These are phyloP conservation scores for Otolemur garnettii DNA, from an alignment of 2,113 vertebrate species.

Conservation along the genomic window DNA sequence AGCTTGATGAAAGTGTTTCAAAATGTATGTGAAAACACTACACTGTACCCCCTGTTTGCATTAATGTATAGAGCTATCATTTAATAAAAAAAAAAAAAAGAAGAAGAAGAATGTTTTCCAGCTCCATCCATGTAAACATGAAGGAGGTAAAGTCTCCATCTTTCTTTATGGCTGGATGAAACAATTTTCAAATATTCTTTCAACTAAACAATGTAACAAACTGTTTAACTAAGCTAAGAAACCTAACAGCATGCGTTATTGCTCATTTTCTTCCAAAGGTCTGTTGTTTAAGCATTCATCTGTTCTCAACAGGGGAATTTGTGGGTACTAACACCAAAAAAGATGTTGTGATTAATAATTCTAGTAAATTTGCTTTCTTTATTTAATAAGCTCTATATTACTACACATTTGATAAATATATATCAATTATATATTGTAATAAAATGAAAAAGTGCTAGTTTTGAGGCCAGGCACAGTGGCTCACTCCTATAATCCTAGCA, in stretches of 20 bases:
- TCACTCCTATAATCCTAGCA: no score
- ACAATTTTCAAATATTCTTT: conserved; percentile 5
- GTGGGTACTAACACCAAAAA: background rate
- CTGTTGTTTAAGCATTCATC: background rate
- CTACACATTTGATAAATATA: background rate
- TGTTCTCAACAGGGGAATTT: background rate
- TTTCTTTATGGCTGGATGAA: background rate
- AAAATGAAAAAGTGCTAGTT: conserved; percentile 22
- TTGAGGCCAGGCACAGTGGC: background rate
- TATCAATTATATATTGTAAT: background rate
- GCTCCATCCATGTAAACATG: no score
- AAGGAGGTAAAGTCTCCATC: no score
- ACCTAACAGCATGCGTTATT: background rate
- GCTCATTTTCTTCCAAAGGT: conserved; percentile 40
- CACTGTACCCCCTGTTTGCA: no score
- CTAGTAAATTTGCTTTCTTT: background rate
- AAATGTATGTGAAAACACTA: no score
- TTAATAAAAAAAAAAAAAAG: no score
- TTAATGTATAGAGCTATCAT: no score
- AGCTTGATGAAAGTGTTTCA: no score
- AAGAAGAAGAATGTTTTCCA: no score
- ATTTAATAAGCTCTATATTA: conserved; percentile 7
- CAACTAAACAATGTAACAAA: background rate
- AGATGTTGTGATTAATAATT: background rate
- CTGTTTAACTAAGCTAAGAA: background rate